Conservation (phyloP, 2,888 invertebrate species). For the Synergus laeviventris region DNA sequence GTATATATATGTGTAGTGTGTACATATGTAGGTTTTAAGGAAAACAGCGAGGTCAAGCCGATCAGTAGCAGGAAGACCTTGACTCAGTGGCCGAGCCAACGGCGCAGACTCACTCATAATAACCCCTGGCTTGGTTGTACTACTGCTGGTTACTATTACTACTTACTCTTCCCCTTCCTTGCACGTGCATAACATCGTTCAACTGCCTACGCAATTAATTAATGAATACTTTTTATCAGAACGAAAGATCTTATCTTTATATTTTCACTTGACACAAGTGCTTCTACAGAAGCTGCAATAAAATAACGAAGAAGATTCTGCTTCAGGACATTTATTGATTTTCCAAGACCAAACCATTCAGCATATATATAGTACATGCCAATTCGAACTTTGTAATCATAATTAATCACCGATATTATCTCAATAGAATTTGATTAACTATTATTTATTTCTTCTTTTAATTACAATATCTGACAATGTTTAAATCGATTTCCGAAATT, state of each 20-base stretch:
- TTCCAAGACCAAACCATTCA: no score
- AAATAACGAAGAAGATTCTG: background rate
- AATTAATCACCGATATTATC: no score
- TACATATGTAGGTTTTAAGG: slow-evolving; percentile 11
- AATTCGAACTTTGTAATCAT: no score
- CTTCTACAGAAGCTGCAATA: no score
- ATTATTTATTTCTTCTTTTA: no score
- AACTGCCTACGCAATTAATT: slow-evolving; percentile 55
- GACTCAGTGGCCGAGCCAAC: slow-evolving; percentile 64
- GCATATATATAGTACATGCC: no score
- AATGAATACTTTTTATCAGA: slow-evolving; percentile 55
- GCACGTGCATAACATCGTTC: background rate
- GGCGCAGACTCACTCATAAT: slow-evolving; percentile 58
- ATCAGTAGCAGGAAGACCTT: slow-evolving; percentile 65
- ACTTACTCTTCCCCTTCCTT: slow-evolving; percentile 40
- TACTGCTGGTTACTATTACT: slow-evolving; percentile 49
- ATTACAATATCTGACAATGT: no score
- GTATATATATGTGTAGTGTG: no score
- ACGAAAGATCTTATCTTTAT: slow-evolving; percentile 48
- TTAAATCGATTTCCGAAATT: no score
- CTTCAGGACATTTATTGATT: background rate
- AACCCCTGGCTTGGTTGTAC: slow-evolving; percentile 39
- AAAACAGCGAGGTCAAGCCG: slow-evolving; percentile 68
- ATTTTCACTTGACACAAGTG: background rate
- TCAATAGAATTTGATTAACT: no score